Conservation (phyloP, 2,797 vertebrate species). For the Sorex maritimensis region DNA sequence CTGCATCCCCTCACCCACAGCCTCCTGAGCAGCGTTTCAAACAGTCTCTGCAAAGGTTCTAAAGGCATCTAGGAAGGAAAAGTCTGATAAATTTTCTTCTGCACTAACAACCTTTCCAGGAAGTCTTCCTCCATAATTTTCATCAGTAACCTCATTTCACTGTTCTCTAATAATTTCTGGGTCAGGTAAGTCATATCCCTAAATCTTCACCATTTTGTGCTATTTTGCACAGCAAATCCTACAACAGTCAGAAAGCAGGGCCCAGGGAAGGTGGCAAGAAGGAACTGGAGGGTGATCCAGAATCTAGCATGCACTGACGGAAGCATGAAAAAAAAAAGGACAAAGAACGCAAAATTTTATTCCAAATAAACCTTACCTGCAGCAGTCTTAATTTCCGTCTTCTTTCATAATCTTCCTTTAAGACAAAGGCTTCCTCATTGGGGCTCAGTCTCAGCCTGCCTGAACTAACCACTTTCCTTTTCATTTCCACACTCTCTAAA, state of each 20-base stretch:
- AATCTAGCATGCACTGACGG: neutral
- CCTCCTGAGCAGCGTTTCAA: too few relatives aligned
- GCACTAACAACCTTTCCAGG: constrained; percentile 21
- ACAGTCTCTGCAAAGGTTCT: neutral
- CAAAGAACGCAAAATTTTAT: constrained; percentile 38
- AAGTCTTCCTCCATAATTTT: constrained; percentile 16
- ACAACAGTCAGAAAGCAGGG: constrained; percentile 13
- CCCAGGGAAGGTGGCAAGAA: neutral
- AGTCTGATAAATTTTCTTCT: constrained; percentile 39
- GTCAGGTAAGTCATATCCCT: constrained; percentile 24
- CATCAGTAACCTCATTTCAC: constrained; percentile 12
- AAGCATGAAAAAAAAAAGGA: constrained; percentile 1
- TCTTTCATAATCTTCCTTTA: constrained; percentile 95
- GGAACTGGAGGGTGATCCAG: constrained; percentile 16
- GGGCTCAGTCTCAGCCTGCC: constrained; percentile 93
- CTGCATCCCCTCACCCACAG: neutral
- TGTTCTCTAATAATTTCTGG: constrained; percentile 46
- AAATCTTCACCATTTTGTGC: constrained; percentile 42
- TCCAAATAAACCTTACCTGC: constrained; percentile 91
- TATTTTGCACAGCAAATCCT: constrained; percentile 50
- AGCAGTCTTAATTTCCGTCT: constrained; percentile 95
- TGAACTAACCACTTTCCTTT: constrained; percentile 90
- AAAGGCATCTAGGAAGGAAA: constrained; percentile 38
- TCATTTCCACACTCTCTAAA: constrained; percentile 90
- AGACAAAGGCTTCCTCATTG: constrained; percentile 95